Evolutionary conservation across 2,797 vertebrate species (phyloP).

Genomic region (Thunnus albacares): DNA sequence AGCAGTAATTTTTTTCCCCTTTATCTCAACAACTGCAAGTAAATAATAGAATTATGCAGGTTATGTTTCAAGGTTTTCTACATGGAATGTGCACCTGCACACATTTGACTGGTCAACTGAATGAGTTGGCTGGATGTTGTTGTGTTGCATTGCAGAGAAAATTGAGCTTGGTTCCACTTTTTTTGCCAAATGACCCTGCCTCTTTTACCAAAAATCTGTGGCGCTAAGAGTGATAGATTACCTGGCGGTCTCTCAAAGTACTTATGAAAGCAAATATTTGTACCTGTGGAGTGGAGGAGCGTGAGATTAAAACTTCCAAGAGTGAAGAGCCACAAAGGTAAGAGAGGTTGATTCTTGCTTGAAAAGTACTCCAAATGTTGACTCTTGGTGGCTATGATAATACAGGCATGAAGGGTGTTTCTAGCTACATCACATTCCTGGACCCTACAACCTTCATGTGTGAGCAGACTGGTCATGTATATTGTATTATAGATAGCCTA

Average conservation of each 20-base stretch:
- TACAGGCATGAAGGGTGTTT: neutral
- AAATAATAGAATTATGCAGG: neutral
- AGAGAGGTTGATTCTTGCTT: slow-evolving; percentile 13
- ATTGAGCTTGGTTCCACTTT: neutral
- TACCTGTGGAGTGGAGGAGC: neutral
- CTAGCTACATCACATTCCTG: neutral
- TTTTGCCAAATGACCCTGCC: neutral
- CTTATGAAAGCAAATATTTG: neutral
- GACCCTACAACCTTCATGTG: neutral
- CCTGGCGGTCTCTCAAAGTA: too few relatives aligned
- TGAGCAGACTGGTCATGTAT: neutral
- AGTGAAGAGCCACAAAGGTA: neutral
- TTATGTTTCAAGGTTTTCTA: neutral
- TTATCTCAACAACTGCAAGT: neutral
- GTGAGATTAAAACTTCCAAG: neutral
- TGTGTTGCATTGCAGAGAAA: neutral
- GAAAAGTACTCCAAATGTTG: neutral
- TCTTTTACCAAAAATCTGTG: neutral
- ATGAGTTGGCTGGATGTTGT: neutral
- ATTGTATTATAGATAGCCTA: neutral
- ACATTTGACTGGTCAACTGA: neutral
- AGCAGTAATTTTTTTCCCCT: neutral
- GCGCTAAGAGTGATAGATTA: neutral
- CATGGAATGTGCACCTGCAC: neutral
- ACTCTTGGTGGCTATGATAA: neutral